phyloP scores from a whole-genome alignment of 2,888 invertebrate genomes.

The Drosophila anceps region DNA sequence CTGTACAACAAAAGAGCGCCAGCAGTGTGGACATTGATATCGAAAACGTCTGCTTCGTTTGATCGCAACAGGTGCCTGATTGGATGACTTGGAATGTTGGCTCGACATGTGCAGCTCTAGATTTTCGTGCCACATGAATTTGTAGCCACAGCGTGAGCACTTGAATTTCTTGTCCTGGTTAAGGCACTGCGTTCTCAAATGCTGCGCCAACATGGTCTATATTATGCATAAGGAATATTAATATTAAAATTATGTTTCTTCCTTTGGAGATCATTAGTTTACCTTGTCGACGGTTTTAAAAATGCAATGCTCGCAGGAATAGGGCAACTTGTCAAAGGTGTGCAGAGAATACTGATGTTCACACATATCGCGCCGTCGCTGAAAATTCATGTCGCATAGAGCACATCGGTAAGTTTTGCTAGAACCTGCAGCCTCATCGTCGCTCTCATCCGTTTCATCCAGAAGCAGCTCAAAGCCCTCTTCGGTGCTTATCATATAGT shows the following conservation, averaged over 20 bases:
- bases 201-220: constrained; percentile 85
- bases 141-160: constrained; percentile 82
- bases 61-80: constrained; percentile 81
- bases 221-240: background rate
- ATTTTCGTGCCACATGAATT: constrained; percentile 84
- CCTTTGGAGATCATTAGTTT: background rate
- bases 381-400: constrained; percentile 76
- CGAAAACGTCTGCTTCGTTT: constrained; percentile 78
- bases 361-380: constrained; percentile 80
- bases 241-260: background rate
- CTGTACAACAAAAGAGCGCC: constrained; percentile 83
- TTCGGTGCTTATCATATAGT: constrained; percentile 83
- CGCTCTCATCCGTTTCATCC: constrained; percentile 84
- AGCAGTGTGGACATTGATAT: constrained; percentile 89
- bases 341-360: constrained; percentile 83
- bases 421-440: constrained; percentile 50
- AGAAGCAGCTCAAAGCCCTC: constrained; percentile 83
- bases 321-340: constrained; percentile 86
- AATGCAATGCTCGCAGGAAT: constrained; percentile 86
- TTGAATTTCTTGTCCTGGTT: constrained; percentile 77
- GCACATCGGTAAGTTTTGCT: constrained; percentile 73
- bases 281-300: constrained; percentile 87
- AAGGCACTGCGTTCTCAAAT: constrained; percentile 85
- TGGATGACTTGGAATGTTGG: constrained; percentile 74
- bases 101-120: constrained; percentile 72